phyloP scores from a whole-genome alignment of 2,797 vertebrate species.

The Malacoraja senta region DNA sequence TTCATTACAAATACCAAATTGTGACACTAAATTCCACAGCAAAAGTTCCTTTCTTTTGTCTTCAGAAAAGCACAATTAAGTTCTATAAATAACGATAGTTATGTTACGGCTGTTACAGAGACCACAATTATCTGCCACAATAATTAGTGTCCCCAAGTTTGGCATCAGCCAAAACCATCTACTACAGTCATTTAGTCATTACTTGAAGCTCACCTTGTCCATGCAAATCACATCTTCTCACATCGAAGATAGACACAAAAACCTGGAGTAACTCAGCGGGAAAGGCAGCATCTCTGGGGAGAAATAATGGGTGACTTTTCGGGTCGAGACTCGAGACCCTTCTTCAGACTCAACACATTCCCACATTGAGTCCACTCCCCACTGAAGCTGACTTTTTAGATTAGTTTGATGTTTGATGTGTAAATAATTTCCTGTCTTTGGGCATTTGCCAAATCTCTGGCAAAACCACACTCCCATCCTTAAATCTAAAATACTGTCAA shows the following conservation, averaged over 20 bases:
- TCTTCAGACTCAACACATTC: background rate
- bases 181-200: background rate
- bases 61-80: background rate
- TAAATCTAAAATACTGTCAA: background rate
- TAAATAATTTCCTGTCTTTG: background rate
- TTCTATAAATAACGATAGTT: background rate
- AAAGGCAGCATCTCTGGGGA: too few relatives aligned
- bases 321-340: too few relatives aligned
- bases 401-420: background rate
- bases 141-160: background rate
- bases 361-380: background rate
- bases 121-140: background rate
- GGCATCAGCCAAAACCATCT: background rate
- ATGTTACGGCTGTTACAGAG: background rate
- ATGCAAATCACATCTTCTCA: background rate
- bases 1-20: too few relatives aligned
- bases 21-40: background rate
- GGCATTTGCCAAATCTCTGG: background rate
- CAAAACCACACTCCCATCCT: background rate
- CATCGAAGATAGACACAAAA: too few relatives aligned
- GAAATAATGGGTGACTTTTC: too few relatives aligned
- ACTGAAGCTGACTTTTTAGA: background rate
- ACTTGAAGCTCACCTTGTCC: background rate
- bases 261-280: too few relatives aligned
- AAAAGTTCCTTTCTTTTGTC: background rate